These are phyloP conservation scores for Beris morrisii DNA, from an alignment of 2,888 invertebrate genomes.

Conservation along the genomic window DNA sequence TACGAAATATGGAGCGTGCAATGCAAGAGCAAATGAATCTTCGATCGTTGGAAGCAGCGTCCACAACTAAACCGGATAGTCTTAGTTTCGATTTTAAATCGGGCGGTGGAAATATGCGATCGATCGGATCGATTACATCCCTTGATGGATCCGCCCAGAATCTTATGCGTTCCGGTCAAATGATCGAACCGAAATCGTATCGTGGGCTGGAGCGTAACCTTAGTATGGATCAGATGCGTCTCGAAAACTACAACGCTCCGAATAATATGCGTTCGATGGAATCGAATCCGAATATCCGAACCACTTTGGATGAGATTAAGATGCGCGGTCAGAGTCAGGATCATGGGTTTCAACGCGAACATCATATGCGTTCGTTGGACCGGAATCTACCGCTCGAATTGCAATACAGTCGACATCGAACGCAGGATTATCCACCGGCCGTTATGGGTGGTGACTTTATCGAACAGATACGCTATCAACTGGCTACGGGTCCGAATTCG, in stretches of 20 bases:
- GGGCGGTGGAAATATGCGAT: slow-evolving; percentile 40
- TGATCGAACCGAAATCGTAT: slow-evolving; percentile 30
- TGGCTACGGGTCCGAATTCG: slow-evolving; percentile 43
- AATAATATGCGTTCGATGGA: slow-evolving; percentile 40
- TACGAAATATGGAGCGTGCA: slow-evolving; percentile 56
- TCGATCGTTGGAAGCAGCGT: slow-evolving; percentile 51
- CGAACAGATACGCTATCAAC: slow-evolving; percentile 54
- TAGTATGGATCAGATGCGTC: slow-evolving; percentile 47
- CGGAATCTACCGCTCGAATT: slow-evolving; percentile 55
- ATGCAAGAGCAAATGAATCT: slow-evolving; percentile 57
- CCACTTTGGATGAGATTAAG: slow-evolving; percentile 40
- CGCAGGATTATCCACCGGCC: slow-evolving; percentile 42
- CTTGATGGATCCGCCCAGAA: slow-evolving; percentile 39
- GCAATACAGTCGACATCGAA: slow-evolving; percentile 56
- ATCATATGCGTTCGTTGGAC: slow-evolving; percentile 56
- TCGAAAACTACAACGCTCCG: slow-evolving; percentile 38
- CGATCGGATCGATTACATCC: slow-evolving; percentile 42
- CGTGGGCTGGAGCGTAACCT: slow-evolving; percentile 50
- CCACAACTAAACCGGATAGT: slow-evolving; percentile 36
- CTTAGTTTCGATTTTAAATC: slow-evolving; percentile 38
- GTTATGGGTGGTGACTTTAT: slow-evolving; percentile 51
- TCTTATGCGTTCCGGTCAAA: slow-evolving; percentile 38
- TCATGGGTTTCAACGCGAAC: slow-evolving; percentile 49
- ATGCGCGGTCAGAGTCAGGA: slow-evolving; percentile 27
- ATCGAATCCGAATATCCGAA: slow-evolving; percentile 41